Evolutionary conservation across 2,888 invertebrate genomes (phyloP).

Genomic region (Coenonympha glycerion): DNA sequence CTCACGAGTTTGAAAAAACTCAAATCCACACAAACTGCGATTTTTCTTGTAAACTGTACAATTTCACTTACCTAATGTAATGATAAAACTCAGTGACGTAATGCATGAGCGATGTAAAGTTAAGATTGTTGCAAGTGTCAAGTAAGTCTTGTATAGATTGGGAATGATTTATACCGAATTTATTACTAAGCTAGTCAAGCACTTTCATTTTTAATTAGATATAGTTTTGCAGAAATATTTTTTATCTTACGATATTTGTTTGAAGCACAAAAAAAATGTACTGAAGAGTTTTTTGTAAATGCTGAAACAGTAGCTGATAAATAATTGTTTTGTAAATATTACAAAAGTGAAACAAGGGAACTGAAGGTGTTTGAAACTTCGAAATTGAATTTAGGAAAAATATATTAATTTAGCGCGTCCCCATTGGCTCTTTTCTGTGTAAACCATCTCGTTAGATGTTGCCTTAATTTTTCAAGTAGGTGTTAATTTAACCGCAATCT

Average conservation of each 20-base stretch:
- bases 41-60: no score
- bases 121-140: slow-evolving; percentile 2
- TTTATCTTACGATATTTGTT: slow-evolving; percentile 17
- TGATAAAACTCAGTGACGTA: no score
- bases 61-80: no score
- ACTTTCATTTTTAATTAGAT: slow-evolving; percentile 24
- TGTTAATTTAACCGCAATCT: no score
- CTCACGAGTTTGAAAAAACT: no score
- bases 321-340: slow-evolving; percentile 31
- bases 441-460: no score
- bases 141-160: slow-evolving; percentile 17
- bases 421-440: no score
- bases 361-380: slow-evolving; percentile 3
- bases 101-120: slow-evolving; percentile 5
- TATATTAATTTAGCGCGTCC: background rate
- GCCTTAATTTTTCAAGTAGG: no score
- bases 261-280: slow-evolving; percentile 22
- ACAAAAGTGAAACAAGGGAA: slow-evolving; percentile 29
- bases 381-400: background rate
- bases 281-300: slow-evolving; percentile 32
- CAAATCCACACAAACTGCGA: no score
- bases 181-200: slow-evolving; percentile 45
- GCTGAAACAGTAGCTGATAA: slow-evolving; percentile 36
- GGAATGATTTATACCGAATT: slow-evolving; percentile 52
- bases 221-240: slow-evolving; percentile 18